Conservation (phyloP, 2,113 vertebrate species). For the Etia nguti region DNA sequence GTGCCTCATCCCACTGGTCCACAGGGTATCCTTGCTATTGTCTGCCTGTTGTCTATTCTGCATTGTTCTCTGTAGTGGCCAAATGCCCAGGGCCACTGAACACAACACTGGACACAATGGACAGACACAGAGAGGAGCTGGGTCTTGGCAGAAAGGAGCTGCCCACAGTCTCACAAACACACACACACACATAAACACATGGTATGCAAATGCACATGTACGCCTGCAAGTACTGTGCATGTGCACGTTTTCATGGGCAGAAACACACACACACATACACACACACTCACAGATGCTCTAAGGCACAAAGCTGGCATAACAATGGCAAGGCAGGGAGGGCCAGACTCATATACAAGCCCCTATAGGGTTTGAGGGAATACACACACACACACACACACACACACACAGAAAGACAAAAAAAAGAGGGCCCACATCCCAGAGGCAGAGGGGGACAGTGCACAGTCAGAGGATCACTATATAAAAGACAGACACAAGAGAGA, state of each 20-base stretch:
- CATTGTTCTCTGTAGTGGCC: conserved; percentile 57
- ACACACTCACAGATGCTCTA: conserved; percentile 38
- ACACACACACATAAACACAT: conserved; percentile 1
- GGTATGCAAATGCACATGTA: not conserved
- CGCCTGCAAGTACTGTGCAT: not conserved
- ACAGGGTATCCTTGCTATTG: conserved; percentile 42
- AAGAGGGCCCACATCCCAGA: conserved; percentile 13
- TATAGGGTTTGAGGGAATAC: conserved; percentile 17
- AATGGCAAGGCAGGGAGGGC: conserved; percentile 44
- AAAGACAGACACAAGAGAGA: conserved; percentile 40
- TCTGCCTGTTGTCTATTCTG: conserved; percentile 50
- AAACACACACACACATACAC: conserved; percentile 4
- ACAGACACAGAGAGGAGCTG: conserved; percentile 45
- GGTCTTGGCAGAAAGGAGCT: conserved; percentile 44
- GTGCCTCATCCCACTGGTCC: conserved; percentile 23
- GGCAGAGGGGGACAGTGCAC: conserved; percentile 25
- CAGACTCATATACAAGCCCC: conserved; percentile 50
- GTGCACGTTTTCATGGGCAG: not conserved
- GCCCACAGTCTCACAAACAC: not conserved
- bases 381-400: not conserved
- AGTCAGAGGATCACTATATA: conserved; percentile 37
- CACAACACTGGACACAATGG: conserved; percentile 60
- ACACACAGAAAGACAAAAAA: not conserved
- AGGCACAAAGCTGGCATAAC: conserved; percentile 56
- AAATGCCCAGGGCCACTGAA: conserved; percentile 58